phyloP scores from a whole-genome alignment of 2,888 invertebrate species.

The Nomada hirtipes region DNA sequence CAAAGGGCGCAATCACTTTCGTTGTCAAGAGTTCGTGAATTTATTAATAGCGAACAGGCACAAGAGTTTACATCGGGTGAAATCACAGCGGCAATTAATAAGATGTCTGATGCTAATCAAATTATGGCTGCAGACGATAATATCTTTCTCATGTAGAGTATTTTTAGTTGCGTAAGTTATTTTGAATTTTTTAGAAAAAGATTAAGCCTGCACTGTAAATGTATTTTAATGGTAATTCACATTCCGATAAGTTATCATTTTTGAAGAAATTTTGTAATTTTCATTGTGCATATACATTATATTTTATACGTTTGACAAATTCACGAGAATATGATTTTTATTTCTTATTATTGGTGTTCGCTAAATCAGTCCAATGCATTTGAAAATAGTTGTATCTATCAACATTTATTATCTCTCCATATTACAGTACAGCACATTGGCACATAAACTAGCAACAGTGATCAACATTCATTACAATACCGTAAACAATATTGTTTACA shows the following conservation, averaged over 20 bases:
- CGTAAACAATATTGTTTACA: conserved; percentile 74
- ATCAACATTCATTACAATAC: conserved; percentile 81
- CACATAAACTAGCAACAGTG: conserved; percentile 82
- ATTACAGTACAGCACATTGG: conserved; percentile 78
- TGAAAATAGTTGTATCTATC: conserved; percentile 68
- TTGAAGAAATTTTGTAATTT: not conserved
- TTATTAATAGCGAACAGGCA: conserved; percentile 88
- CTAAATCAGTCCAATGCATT: conserved; percentile 14
- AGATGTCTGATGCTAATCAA: conserved; percentile 96
- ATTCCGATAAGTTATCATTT: conserved; percentile 22
- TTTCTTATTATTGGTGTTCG: not conserved
- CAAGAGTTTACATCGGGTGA: conserved; percentile 89
- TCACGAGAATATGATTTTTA: not conserved
- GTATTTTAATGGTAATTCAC: conserved; percentile 2
- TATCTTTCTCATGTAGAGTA: conserved; percentile 91
- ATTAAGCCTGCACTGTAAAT: conserved; percentile 8
- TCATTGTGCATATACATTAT: not conserved
- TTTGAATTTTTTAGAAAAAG: conserved; percentile 1
- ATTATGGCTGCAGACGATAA: conserved; percentile 95
- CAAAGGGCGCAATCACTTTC: conserved; percentile 91
- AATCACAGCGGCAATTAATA: conserved; percentile 90
- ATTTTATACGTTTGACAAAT: not conserved
- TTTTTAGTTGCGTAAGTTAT: conserved; percentile 20
- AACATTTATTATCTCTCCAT: conserved; percentile 80
- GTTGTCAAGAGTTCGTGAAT: conserved; percentile 87